phyloP scores from a whole-genome alignment of 1,140 invertebrate species.

The Calliphora vicina region DNA sequence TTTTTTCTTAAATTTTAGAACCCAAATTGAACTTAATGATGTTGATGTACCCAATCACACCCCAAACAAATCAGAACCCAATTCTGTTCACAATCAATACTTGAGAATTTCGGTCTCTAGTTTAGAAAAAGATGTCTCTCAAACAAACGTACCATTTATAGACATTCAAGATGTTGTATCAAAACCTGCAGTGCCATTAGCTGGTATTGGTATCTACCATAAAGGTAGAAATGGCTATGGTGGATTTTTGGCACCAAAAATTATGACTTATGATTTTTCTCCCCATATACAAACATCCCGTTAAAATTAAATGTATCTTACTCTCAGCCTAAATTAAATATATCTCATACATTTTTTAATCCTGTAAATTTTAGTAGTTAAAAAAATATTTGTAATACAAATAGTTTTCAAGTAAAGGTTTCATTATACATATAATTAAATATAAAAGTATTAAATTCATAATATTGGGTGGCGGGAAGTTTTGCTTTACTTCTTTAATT shows the following conservation, averaged over 20 bases:
- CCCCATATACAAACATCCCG: conserved; percentile 66
- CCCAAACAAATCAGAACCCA: conserved; percentile 66
- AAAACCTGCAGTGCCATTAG: conserved; percentile 66
- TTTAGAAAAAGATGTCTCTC: conserved; percentile 81
- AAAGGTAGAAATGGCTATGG: conserved; percentile 76
- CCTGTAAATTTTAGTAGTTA: too few relatives aligned
- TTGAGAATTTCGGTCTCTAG: conserved; percentile 79
- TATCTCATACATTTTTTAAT: too few relatives aligned
- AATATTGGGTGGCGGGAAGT: too few relatives aligned
- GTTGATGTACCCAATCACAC: conserved; percentile 77
- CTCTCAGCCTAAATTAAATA: too few relatives aligned
- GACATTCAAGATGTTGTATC: conserved; percentile 78
- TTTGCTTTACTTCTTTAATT: too few relatives aligned
- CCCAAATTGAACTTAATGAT: conserved; percentile 67
- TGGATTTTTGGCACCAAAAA: conserved; percentile 79
- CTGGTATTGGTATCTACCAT: conserved; percentile 80
- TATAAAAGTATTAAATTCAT: too few relatives aligned
- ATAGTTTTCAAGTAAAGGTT: too few relatives aligned
- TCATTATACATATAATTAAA: too few relatives aligned
- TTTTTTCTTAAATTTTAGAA: too few relatives aligned
- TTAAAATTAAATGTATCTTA: not conserved
- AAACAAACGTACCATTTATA: conserved; percentile 85
- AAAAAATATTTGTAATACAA: too few relatives aligned
- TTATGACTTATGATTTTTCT: conserved; percentile 78
- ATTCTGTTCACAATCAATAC: conserved; percentile 77